These are phyloP conservation scores for Rhamnusium bicolor DNA, from an alignment of 2,888 invertebrate species.

Conservation along the genomic window DNA sequence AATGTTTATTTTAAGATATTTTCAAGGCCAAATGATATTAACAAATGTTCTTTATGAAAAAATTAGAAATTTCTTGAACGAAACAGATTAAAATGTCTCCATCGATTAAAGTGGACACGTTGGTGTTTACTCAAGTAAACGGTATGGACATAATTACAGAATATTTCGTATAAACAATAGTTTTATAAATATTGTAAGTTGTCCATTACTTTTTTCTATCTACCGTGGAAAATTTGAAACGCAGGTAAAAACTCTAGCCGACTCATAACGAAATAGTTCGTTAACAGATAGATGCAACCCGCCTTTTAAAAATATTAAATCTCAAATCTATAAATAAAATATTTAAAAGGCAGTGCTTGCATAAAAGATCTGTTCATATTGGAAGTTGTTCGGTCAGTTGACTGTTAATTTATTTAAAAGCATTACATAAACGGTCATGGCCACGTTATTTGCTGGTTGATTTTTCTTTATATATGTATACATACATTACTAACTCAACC, in stretches of 20 bases:
- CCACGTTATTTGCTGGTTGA: slow-evolving; percentile 16
- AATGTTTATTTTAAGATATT: not conserved
- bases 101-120: not conserved
- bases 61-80: slow-evolving; percentile 5
- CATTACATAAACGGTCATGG: slow-evolving; percentile 27
- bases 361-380: not conserved
- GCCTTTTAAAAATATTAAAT: slow-evolving; percentile 1
- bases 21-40: not conserved
- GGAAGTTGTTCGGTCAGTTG: not conserved
- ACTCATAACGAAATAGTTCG: not conserved
- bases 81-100: not conserved
- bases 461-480: not conserved
- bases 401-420: slow-evolving; percentile 5
- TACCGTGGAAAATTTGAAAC: not conserved
- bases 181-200: not conserved
- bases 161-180: not conserved
- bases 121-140: not conserved
- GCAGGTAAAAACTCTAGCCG: not conserved
- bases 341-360: not conserved
- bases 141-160: not conserved
- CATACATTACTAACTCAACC: not conserved
- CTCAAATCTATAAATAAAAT: not conserved
- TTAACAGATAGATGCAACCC: not conserved
- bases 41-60: slow-evolving; percentile 11
- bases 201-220: not conserved